Evolutionary conservation across 1,140 invertebrate species (phyloP), one percentile per base, ranked within the genome.

Genomic region (Dysdera silvatica): DNA sequence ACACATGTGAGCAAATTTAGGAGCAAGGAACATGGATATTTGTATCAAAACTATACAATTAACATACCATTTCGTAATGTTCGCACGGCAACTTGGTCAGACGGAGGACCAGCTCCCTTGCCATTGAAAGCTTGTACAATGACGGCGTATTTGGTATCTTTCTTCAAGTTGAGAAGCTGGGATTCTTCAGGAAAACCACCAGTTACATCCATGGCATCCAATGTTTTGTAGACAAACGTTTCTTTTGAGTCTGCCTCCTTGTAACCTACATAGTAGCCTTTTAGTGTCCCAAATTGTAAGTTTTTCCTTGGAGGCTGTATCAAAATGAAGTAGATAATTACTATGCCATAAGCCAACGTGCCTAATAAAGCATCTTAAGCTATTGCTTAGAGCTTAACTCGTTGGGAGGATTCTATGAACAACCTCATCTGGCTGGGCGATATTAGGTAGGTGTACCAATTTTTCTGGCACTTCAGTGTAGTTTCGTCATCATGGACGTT

Each of bases 1-100:
- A 43, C n/a, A 43, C n/a, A 7, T 16, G 6, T 43, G 41, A 43
- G n/a, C n/a, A n/a, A n/a, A n/a, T n/a, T n/a, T n/a, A n/a, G n/a
- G n/a, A n/a, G n/a, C n/a, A n/a, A n/a, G n/a, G n/a, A n/a, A n/a
- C n/a, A n/a, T n/a, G n/a, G n/a, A n/a, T n/a, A n/a, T n/a, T n/a
- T n/a, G n/a, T n/a, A n/a, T n/a, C n/a, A n/a, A n/a, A n/a, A n/a
- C n/a, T n/a, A n/a, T n/a, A n/a, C n/a, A n/a, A n/a, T n/a, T n/a
- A n/a, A n/a, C 76, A 80, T 74, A 88, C 87, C 87, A 75, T 88
- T 87, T 75, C 89, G 87, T 72, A 88, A 77, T 16, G 87, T 90
- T 70, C 87, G 85, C 0, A 85, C 85, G 0, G 81, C 79, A 0
- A 84, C 78, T 45, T 67, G 66, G 26, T 70, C 68, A 8, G 66